Evolutionary conservation across 1,140 invertebrate species (phyloP), one percentile per base, ranked within the genome.

Genomic region (Temnothorax nylanderi): DNA sequence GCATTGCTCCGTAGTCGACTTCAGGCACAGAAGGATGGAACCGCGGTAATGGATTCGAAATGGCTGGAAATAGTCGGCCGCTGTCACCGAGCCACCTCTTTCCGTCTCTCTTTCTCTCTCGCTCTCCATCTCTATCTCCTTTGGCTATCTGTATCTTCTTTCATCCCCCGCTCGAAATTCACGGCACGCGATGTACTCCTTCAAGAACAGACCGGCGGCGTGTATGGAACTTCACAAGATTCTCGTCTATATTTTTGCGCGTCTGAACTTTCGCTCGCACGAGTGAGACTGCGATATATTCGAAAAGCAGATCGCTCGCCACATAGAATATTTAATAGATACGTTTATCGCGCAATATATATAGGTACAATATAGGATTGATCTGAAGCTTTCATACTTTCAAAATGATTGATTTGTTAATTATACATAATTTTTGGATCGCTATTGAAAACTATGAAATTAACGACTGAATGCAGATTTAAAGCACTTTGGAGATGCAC

Each of bases 1-100:
- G 90, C 92, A 93, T 93, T 74, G 89, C 91, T 64, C 75, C 87
- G 87, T 87, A 90, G 93, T 93, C 93, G 90, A 93, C 90, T 93
- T 91, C 91, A 88, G 92, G 91, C 89, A 90, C 90, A 91, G 89
- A 92, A 89, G 85, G 87, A 93, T 91, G 90, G 87, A 86, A 90
- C 71, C 71, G 71, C 86, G 86, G 90, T 91, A 92, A 93, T 93
- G 92, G 92, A 92, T 92, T 92, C 87, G 77, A 85, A 92, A 92
- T 90, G 88, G 88, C 87, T 89, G 91, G 90, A 91, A 92, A 93
- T 92, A 92, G 92, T 91, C 86, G 71, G 77, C 51, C 85, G 76
- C 81, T 91, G 90, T 91, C 90, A 89, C 84, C 80, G 89, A 41
- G 74, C 56, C 44, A 60, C 84, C 56, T 58, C 69, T 64, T 21